Base-by-base conservation (phyloP, 2,113 vertebrate genomes). In the Oenanthe oenanthe region DNA sequence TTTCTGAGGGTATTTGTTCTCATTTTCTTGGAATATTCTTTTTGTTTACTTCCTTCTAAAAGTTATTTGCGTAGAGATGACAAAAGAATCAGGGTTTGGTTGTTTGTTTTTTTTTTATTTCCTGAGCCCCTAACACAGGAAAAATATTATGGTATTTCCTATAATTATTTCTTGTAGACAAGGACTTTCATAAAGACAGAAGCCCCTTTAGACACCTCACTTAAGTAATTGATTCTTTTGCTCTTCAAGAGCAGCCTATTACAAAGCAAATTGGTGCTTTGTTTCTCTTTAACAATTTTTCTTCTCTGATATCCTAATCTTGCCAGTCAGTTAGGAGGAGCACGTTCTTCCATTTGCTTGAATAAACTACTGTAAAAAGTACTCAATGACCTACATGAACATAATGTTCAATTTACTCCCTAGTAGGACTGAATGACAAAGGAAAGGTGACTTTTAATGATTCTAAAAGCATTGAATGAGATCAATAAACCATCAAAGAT, bases 371-470 rank as follows among this genome's bases (percentile, higher is more conserved):
- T 93, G 66, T 93, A 97, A 95, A 89, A 95, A 97, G 75, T 95
- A 85, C 53, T 96, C 88, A 95, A 95, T 94, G 96, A 95, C 82
- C 84, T 97, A 89, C 91, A 94, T 61, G 96, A 92, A 82, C 24
- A 58, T 95, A 82, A 91, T 72, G 94, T 97, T 97, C 95, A 95
- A 94, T 97, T 95, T 97, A 95, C 74, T 88, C 82, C 87, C 53
- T 91, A 95, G 79, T 78, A 96, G 82, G 66, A 77, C 66, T 95
- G 76, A 97, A 92, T 94, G 85, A 97, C 70, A 97, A 95, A 96
- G 92, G 93, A 96, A 97, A 97, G 93, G 88, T 96, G 76, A 97
- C 90, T 96, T 97, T 95, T 97, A 97, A 95, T 96, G 86, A 97
- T 90, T 76, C 79, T 96, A 93, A 97, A 97, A 97, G 96, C 96